These are phyloP conservation scores for Tineola bisselliella DNA, from an alignment of 2,888 invertebrate genomes.

Conservation along the genomic window DNA sequence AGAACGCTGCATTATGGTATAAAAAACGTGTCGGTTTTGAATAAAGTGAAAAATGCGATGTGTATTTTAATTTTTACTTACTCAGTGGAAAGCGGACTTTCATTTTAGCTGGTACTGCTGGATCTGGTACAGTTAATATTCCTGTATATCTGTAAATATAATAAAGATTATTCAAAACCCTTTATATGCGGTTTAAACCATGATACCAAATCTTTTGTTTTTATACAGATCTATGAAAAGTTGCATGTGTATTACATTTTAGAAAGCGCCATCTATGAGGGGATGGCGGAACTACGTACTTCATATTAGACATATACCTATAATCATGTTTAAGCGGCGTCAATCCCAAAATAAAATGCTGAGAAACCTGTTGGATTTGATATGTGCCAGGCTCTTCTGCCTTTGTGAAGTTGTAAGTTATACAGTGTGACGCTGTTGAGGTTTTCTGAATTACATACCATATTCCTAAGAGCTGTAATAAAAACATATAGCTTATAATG, in stretches of 20 bases:
- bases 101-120: conserved; percentile 76
- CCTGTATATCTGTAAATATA: conserved; percentile 74
- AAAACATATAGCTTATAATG: too few relatives aligned
- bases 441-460: conserved; percentile 89
- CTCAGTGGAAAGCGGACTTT: conserved; percentile 81
- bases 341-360: conserved; percentile 73
- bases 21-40: too few relatives aligned
- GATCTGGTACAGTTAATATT: conserved; percentile 71
- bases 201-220: too few relatives aligned
- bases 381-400: conserved; percentile 76
- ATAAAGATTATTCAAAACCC: too few relatives aligned
- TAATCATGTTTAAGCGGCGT: conserved; percentile 83
- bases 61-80: conserved; percentile 56
- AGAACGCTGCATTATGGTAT: too few relatives aligned
- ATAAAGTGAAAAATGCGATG: too few relatives aligned
- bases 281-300: too few relatives aligned
- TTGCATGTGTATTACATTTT: too few relatives aligned
- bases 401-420: conserved; percentile 80
- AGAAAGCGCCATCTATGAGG: too few relatives aligned
- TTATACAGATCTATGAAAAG: too few relatives aligned
- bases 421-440: conserved; percentile 80
- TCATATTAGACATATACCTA: too few relatives aligned
- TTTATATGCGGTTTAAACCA: too few relatives aligned
- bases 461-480: conserved; percentile 74
- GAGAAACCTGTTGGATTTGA: conserved; percentile 75